Evolutionary conservation across 2,113 vertebrate genomes (phyloP).

Genomic region (Collichthys lucidus): DNA sequence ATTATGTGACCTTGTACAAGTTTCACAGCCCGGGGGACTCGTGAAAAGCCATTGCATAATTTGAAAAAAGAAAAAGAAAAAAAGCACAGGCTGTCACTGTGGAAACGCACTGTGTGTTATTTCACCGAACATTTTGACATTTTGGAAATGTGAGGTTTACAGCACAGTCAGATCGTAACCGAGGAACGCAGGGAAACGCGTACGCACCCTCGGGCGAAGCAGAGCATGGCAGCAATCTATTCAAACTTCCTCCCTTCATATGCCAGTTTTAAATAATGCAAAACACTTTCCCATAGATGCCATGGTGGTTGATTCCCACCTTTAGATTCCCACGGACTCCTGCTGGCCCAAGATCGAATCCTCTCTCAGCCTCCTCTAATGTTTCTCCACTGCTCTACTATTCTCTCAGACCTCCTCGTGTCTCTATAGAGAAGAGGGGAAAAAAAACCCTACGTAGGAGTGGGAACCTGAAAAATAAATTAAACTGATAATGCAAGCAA

Average conservation of each 20-base stretch:
- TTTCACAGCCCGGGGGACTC: constrained; percentile 10
- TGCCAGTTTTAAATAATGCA: constrained; percentile 71
- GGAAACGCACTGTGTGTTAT: constrained; percentile 38
- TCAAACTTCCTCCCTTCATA: constrained; percentile 39
- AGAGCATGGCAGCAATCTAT: constrained; percentile 48
- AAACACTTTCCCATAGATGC: constrained; percentile 47
- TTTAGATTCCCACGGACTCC: constrained; percentile 65
- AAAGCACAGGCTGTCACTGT: constrained; percentile 27
- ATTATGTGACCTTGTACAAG: constrained; percentile 55
- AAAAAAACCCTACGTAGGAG: constrained; percentile 44
- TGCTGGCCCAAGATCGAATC: constrained; percentile 55
- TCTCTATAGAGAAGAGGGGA: constrained; percentile 21
- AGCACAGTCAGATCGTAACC: constrained; percentile 17
- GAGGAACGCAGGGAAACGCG: constrained; percentile 12
- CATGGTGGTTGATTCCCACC: constrained; percentile 59
- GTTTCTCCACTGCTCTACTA: constrained; percentile 55
- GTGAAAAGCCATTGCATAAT: constrained; percentile 24
- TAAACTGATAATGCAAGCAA: constrained; percentile 72
- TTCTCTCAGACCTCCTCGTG: constrained; percentile 64
- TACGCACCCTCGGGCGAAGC: constrained; percentile 42
- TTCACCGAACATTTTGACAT: constrained; percentile 59
- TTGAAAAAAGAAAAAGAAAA: constrained; percentile 22
- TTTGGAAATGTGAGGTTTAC: constrained; percentile 53
- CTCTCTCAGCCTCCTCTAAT: constrained; percentile 48
- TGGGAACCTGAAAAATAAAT: constrained; percentile 75